Evolutionary conservation across 2,113 vertebrate species (phyloP), one percentile per base, ranked within the genome.

Genomic region (Narcine bancroftii): DNA sequence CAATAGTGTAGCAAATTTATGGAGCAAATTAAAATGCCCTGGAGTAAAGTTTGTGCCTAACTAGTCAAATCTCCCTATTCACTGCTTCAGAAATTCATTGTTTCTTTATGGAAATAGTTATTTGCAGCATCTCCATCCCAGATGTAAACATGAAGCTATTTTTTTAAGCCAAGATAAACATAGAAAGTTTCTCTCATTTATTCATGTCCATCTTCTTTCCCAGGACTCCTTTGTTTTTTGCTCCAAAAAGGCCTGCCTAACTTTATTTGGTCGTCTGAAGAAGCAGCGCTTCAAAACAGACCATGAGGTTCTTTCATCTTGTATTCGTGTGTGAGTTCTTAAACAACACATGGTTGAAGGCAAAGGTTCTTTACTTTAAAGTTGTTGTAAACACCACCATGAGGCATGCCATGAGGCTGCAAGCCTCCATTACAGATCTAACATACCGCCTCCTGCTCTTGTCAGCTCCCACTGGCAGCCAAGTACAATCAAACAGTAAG

Each of bases 61-160:
- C 13, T 36, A 33, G 53, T 19, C 53, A 39, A 56, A 56, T 13
- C 36, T 85, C 19, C 53, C 15, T 33, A 29, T 15, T 4, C 15
- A 36, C 81, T 29, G 19, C 81, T 36, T 60, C 42, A 50, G 47
- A 47, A 81, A 50, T 26, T 0, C 81, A 85, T 85, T 56, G n/a
- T 15, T 19, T 85, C n/a, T 85, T 33, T 60, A 60, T 85, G n/a
- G 13, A 56, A 85, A 15, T 24, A n/a, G 47, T 26, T 85, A 56
- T 60, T 56, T 60, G 81, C 81, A 85, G 36, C 50, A 85, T 85
- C 33, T n/a, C 81, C 5, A n/a, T 85, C 60, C 29, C 50, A 85
- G 36, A n/a, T 60, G 60, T 50, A 85, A 85, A 85, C n/a, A 85
- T 56, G 81, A n/a, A 85, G 15, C 81, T 60, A 85, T 85, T 60